phyloP scores from a whole-genome alignment of 2,113 vertebrate genomes.

The Illadopsis cleaveri region DNA sequence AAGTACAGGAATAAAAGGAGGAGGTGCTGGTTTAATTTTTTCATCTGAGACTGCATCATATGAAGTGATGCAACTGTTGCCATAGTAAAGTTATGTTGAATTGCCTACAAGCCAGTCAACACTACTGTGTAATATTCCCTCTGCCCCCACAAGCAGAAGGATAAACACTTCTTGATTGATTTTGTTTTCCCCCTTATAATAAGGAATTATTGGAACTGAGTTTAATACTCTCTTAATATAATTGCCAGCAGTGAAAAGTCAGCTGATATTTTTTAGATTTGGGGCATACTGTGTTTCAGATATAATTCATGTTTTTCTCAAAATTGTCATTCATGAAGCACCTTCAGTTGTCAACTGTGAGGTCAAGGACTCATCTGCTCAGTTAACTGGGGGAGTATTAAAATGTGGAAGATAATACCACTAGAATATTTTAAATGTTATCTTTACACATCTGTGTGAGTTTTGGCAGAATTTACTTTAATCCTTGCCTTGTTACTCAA shows the following conservation, averaged over 20 bases:
- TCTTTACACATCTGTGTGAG: neutral
- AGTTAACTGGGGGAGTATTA: conserved; percentile 6
- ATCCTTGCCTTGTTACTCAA: neutral
- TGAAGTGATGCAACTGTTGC: conserved; percentile 58
- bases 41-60: neutral
- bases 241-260: neutral
- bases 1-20: neutral
- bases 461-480: conserved; percentile 5
- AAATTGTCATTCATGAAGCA: neutral
- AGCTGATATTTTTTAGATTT: neutral
- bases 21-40: conserved; percentile 20
- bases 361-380: neutral
- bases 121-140: neutral
- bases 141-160: neutral
- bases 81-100: conserved; percentile 65
- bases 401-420: neutral
- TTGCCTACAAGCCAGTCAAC: conserved; percentile 45
- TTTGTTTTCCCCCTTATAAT: neutral
- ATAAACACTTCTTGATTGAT: conserved; percentile 9
- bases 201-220: neutral
- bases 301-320: neutral
- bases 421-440: neutral
- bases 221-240: neutral
- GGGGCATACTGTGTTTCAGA: neutral
- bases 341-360: neutral